A percentile compares a stretch with the other conserved stretches of the same genome.
Evolutionary conservation across 2,113 vertebrate species (phyloP).

Genomic region (Beaufortia kweichowensis): DNA sequence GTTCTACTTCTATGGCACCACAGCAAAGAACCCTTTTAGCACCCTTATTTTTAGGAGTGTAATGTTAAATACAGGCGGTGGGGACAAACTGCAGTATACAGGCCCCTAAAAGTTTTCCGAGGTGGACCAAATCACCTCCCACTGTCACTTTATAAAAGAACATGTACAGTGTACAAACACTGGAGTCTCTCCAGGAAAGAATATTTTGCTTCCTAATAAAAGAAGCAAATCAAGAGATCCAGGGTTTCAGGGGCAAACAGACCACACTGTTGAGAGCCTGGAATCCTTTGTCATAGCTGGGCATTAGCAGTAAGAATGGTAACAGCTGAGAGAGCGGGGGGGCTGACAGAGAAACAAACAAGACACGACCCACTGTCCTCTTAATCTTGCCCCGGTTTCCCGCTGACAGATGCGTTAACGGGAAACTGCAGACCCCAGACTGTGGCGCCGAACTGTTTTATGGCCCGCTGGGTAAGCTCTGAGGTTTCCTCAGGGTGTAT

Average conservation of each 20-base stretch:
- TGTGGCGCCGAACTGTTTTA: constrained; percentile 60
- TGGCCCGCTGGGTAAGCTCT: constrained; percentile 44
- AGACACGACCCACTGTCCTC: constrained; percentile 50
- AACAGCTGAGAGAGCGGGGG: constrained; percentile 43
- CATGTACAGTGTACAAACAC: background rate
- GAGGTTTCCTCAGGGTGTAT: constrained; percentile 38
- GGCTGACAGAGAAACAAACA: constrained; percentile 56
- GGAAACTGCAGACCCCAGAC: constrained; percentile 37
- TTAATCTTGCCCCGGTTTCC: constrained; percentile 52
- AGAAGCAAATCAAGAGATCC: background rate
- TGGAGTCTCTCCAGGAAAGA: constrained; percentile 9
- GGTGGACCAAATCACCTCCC: background rate
- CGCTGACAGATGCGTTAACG: constrained; percentile 61
- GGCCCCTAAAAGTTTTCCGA: background rate
- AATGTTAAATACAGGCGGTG: too few species aligned
- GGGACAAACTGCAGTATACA: too few species aligned
- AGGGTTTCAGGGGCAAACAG: background rate
- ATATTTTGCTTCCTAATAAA: background rate
- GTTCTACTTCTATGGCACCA: too few species aligned
- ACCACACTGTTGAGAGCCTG: background rate
- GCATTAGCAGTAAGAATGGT: constrained; percentile 24
- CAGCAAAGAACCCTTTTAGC: too few species aligned
- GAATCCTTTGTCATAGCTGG: constrained; percentile 29
- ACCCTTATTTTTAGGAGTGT: too few species aligned
- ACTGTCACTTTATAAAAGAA: background rate